A percentile compares a stretch with the other conserved stretches of the same genome.
These are phyloP conservation scores for Nomia melanderi DNA, from an alignment of 1,140 invertebrate genomes.

Conservation along the genomic window DNA sequence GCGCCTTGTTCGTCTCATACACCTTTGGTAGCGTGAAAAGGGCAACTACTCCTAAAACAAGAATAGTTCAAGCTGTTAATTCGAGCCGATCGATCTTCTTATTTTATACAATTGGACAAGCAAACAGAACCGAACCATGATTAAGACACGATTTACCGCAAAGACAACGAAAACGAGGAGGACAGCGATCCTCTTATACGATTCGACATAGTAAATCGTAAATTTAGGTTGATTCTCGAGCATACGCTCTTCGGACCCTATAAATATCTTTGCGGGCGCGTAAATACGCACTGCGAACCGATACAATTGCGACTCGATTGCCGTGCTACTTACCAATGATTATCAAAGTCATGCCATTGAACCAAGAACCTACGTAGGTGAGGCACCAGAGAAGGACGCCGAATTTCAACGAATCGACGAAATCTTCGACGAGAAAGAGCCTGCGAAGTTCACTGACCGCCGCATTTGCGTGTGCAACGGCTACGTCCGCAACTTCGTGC, in stretches of 20 bases:
- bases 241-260: background rate
- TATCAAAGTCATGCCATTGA: constrained; percentile 98
- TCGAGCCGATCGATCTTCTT: background rate
- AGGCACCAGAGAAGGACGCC: constrained; percentile 95
- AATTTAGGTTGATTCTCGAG: constrained; percentile 4
- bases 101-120: too few relatives aligned
- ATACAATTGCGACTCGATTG: too few relatives aligned
- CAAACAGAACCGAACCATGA: too few relatives aligned
- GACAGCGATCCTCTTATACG: constrained; percentile 18
- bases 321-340: constrained; percentile 88
- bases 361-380: constrained; percentile 98
- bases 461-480: constrained; percentile 92
- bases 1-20: constrained; percentile 98
- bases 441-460: constrained; percentile 91
- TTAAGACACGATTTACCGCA: background rate
- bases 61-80: constrained; percentile 38
- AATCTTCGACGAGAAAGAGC: constrained; percentile 97
- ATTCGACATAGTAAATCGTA: background rate
- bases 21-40: constrained; percentile 98
- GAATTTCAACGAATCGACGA: constrained; percentile 97
- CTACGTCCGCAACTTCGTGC: constrained; percentile 90
- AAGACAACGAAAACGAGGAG: too few relatives aligned
- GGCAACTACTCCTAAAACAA: constrained; percentile 90
- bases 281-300: background rate
- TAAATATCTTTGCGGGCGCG: background rate